Evolutionary conservation across 35 echinoderm and acorn worm genomes (phyloP).

Genomic region (Holothuria glaberrima): DNA sequence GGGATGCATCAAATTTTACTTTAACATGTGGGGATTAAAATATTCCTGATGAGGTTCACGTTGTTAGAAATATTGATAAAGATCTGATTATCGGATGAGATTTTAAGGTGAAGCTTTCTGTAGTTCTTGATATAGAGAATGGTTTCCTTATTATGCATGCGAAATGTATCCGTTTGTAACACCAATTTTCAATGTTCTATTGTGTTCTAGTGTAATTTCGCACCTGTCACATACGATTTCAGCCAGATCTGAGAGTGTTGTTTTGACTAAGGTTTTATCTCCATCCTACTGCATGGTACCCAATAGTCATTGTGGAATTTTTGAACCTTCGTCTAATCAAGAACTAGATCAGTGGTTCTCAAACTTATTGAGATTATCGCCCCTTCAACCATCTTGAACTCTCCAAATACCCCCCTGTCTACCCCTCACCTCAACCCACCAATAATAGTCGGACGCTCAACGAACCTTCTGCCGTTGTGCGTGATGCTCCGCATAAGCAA

Average conservation of each 20-base stretch:
- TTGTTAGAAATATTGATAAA: constrained; percentile 8
- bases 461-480: neutral
- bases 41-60: neutral
- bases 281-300: neutral
- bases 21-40: neutral
- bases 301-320: constrained; percentile 1
- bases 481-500: no score
- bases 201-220: neutral
- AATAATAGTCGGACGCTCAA: neutral
- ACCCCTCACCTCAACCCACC: neutral
- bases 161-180: neutral
- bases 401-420: no score
- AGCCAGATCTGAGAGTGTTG: neutral
- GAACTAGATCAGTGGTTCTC: no score
- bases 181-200: neutral
- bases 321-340: neutral
- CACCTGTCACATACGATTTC: no score
- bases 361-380: no score
- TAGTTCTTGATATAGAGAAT: neutral
- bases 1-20: neutral
- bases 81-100: no score
- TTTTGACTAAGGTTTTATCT: neutral
- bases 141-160: neutral
- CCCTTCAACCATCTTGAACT: neutral
- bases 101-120: constrained; percentile 2